Percentiles rank a stretch among this genome's conserved stretches.
These are phyloP conservation scores for Vidua chalybeata DNA, from an alignment of 2,113 vertebrate species.

Conservation along the genomic window DNA sequence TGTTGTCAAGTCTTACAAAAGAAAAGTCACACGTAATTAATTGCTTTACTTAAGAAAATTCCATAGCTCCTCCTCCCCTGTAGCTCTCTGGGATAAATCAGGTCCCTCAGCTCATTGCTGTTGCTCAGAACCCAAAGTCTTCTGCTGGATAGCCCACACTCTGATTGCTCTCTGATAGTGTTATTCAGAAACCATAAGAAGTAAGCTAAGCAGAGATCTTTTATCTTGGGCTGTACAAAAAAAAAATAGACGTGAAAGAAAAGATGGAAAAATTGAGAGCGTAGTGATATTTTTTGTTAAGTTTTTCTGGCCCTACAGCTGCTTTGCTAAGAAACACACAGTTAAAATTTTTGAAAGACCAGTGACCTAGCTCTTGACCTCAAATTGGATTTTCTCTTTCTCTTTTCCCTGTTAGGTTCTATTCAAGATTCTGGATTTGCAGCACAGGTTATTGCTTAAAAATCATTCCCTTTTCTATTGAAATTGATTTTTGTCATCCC, in stretches of 20 bases:
- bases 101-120: neutral
- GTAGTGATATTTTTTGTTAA: neutral
- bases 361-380: neutral
- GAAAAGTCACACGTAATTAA: neutral
- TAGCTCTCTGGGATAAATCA: neutral
- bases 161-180: neutral
- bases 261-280: neutral
- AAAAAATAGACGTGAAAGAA: neutral
- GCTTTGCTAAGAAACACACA: neutral
- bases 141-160: neutral
- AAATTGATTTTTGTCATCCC: neutral
- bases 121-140: neutral
- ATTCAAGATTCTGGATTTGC: neutral
- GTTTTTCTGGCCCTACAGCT: neutral
- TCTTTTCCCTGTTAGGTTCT: neutral
- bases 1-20: neutral
- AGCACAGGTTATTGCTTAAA: neutral
- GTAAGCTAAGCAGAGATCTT: neutral
- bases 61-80: neutral
- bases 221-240: neutral
- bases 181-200: neutral
- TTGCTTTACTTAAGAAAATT: neutral
- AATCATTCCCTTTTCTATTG: neutral
- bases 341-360: neutral
- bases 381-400: neutral